phyloP scores from a whole-genome alignment of 2,797 vertebrate genomes.

The Myiotriccus ornatus region DNA sequence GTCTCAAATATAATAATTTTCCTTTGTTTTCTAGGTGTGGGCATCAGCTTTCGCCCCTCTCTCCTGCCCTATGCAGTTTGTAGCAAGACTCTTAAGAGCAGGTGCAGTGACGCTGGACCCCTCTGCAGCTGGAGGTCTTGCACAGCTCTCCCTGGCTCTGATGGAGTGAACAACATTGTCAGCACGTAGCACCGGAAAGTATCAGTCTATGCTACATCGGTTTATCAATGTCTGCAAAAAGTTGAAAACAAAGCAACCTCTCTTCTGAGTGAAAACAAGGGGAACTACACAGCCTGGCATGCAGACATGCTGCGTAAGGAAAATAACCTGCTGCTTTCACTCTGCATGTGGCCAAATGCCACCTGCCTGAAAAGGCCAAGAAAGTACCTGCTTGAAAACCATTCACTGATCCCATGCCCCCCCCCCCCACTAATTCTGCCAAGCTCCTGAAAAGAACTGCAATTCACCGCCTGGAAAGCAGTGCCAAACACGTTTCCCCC shows the following conservation, averaged over 20 bases:
- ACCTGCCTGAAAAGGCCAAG: neutral
- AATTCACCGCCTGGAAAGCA: neutral
- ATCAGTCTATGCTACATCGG: rapidly evolving
- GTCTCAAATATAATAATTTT: neutral
- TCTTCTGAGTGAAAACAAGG: neutral
- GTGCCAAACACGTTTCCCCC: neutral
- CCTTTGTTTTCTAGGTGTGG: neutral
- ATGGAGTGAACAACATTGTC: rapidly evolving
- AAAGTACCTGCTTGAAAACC: neutral
- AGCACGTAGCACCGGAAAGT: neutral
- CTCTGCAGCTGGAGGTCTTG: neutral
- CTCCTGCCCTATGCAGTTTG: neutral
- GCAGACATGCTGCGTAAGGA: neutral
- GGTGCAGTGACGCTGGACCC: rapidly evolving
- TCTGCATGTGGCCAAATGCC: neutral
- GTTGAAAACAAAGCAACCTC: neutral
- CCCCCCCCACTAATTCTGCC: neutral
- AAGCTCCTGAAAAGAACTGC: neutral
- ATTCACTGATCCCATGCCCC: rapidly evolving
- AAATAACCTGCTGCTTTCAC: neutral
- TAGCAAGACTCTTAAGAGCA: neutral
- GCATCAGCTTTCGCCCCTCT: neutral
- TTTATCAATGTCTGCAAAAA: neutral
- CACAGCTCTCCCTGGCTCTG: neutral
- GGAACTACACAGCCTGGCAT: neutral